Evolutionary conservation across 2,113 vertebrate species (phyloP).

Genomic region (Corydoras sp.): DNA sequence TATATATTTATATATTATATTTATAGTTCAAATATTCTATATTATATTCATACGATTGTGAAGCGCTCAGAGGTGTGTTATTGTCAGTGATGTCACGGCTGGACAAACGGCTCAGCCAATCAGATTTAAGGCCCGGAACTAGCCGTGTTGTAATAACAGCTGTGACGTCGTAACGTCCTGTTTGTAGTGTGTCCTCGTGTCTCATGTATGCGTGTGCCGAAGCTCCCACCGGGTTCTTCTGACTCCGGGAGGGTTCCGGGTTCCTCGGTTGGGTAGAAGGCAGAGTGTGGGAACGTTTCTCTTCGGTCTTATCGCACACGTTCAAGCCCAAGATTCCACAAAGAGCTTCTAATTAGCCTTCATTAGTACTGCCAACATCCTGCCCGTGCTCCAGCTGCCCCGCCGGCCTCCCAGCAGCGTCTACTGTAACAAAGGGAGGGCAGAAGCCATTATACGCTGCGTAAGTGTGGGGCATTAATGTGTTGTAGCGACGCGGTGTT

Average conservation of each 20-base stretch:
- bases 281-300: slow-evolving; percentile 33
- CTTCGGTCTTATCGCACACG: slow-evolving; percentile 33
- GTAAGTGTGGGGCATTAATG: slow-evolving; percentile 1
- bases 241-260: slow-evolving; percentile 15
- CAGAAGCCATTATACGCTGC: background rate
- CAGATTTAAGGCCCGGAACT: no score
- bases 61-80: no score
- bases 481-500: background rate
- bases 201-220: background rate
- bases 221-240: slow-evolving; percentile 36
- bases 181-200: background rate
- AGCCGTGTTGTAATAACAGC: no score
- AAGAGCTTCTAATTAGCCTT: slow-evolving; percentile 43
- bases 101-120: no score
- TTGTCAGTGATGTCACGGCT: no score
- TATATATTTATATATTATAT: no score
- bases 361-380: slow-evolving; percentile 37
- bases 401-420: slow-evolving; percentile 20
- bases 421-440: slow-evolving; percentile 7
- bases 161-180: no score
- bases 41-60: no score
- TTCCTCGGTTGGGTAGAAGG: background rate
- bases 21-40: no score
- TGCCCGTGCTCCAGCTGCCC: slow-evolving; percentile 37
- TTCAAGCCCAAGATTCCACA: slow-evolving; percentile 29